Base-by-base conservation (phyloP, 1,140 invertebrate genomes). In the Pogonomyrmex barbatus region DNA sequence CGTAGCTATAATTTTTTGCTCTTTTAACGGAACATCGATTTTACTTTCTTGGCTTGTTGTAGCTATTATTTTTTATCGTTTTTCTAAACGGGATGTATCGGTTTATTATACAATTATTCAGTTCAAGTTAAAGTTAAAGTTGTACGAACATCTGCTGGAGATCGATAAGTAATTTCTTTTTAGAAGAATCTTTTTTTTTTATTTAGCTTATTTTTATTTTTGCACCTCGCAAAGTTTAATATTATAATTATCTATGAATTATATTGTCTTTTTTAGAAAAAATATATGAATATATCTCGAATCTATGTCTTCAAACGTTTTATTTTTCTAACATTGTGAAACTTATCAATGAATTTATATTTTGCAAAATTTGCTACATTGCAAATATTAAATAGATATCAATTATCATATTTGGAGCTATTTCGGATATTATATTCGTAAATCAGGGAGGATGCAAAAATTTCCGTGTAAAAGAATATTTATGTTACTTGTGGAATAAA, bases 1-100 rank as follows among this genome's bases (percentile, higher is more conserved):
- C 42, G 30, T 14, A 68, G 65, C 65, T 68, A 14, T 50, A 30
- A 68, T 68, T 47, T 47, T 68, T 68, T 68, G 42, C 0, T 68
- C 24, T 68, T 30, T 68, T 47, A 68, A 68, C 36, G 62, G 17
- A 0, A 42, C 42, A 68, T 68, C 4, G 42, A 68, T 68, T 68
- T 50, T 68, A 12, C 12, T 45, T 67, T 67, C n/a, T 42, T 68
- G 42, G 10, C n/a, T 68, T 67, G 9, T 24, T 24, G 24, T 30
- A 45, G 5, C 24, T 68, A 68, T 30, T 12, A 47, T 50, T 68
- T 68, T 24, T 67, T 67, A 0, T 0, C 33, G 24, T 10, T 68
- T 45, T 50, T 68, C 24, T 68, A 47, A 50, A 56, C n/a, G 39
- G 42, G 0, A 68, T 50, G 9, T 68, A 50, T 68, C 5, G 12